Evolutionary conservation across 1,140 invertebrate species (phyloP).

Genomic region (Macrobrachium nipponense): DNA sequence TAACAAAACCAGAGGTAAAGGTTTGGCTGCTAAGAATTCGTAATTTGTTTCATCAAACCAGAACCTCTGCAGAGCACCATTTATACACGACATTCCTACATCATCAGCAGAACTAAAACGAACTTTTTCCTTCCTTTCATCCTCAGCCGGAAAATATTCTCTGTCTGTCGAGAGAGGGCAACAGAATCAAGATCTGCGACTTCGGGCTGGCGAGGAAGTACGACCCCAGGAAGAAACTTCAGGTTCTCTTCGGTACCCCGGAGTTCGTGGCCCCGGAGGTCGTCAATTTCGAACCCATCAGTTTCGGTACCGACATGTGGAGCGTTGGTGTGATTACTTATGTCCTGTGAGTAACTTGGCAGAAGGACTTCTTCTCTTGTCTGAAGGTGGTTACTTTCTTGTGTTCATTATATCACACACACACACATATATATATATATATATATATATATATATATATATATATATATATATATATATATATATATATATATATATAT

Average conservation of each 20-base stretch:
- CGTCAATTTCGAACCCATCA: conserved; percentile 96
- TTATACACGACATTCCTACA: no score
- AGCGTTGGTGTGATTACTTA: conserved; percentile 97
- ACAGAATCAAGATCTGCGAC: conserved; percentile 98
- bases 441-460: no score
- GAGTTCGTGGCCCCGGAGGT: conserved; percentile 99
- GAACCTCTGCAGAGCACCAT: no score
- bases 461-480: no score
- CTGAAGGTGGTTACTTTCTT: neutral
- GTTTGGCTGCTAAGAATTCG: no score
- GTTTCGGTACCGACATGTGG: conserved; percentile 97
- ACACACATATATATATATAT: no score
- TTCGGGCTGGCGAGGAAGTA: conserved; percentile 94
- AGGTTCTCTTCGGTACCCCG: conserved; percentile 96
- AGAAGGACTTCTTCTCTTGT: neutral
- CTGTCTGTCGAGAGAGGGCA: conserved; percentile 92
- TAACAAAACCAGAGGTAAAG: no score
- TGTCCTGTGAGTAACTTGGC: conserved; percentile 85
- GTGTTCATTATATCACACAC: no score
- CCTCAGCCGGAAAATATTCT: conserved; percentile 95
- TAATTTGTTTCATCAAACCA: no score
- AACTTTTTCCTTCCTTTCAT: conserved; percentile 67
- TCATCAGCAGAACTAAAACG: neutral
- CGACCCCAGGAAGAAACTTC: conserved; percentile 90
- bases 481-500: no score